Evolutionary conservation across 1,140 invertebrate species (phyloP).

Genomic region (Ceratosolen solmsi): DNA sequence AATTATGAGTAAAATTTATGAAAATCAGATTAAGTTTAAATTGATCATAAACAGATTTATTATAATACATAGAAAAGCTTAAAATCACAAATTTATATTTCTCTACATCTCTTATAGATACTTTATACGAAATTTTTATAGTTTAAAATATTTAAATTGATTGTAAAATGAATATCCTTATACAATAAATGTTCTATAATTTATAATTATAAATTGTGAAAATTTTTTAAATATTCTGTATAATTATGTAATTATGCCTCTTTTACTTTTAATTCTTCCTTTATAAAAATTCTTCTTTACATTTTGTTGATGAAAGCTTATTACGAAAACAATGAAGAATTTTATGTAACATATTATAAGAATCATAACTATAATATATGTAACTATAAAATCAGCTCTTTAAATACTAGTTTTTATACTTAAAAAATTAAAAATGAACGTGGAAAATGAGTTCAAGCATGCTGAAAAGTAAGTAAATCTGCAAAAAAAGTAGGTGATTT

Average conservation of each 20-base stretch:
- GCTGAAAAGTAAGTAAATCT: not conserved
- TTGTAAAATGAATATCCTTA: not conserved
- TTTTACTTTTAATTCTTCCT: not conserved
- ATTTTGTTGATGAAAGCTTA: not conserved
- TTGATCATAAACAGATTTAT: too few relatives aligned
- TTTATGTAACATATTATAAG: not conserved
- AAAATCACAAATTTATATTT: too few relatives aligned
- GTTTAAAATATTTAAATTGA: too few relatives aligned
- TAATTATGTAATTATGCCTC: not conserved
- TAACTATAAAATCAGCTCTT: not conserved
- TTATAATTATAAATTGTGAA: not conserved
- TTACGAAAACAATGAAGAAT: not conserved
- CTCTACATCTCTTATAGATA: too few relatives aligned
- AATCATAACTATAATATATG: not conserved
- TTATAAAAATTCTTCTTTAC: not conserved
- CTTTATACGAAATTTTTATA: too few relatives aligned
- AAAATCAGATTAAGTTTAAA: too few relatives aligned
- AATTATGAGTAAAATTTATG: too few relatives aligned
- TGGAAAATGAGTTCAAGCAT: not conserved
- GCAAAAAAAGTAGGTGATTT: constrained; percentile 12
- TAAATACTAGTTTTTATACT: not conserved
- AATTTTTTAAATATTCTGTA: not conserved
- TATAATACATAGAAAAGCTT: too few relatives aligned
- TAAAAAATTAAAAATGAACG: not conserved
- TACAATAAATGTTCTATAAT: not conserved